Conservation (phyloP, 2,888 invertebrate genomes). For the Sarcophaga rosellei region DNA sequence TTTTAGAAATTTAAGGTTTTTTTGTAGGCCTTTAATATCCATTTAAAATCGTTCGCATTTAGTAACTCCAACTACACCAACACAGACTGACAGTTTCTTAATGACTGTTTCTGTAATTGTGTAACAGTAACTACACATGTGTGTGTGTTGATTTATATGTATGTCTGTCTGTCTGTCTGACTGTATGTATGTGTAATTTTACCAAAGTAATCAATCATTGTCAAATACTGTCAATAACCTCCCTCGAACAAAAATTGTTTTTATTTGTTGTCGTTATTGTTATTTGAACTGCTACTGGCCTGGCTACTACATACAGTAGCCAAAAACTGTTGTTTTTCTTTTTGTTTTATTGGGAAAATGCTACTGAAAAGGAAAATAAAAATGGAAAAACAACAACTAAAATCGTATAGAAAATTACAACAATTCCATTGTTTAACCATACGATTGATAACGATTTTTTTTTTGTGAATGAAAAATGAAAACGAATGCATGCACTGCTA, state of each 20-base stretch:
- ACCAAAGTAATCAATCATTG: constrained; percentile 77
- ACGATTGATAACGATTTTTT: constrained; percentile 53
- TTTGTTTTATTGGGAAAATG: constrained; percentile 13
- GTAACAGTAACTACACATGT: not conserved
- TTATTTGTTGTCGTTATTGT: not conserved
- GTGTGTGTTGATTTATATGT: constrained; percentile 2
- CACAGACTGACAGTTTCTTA: too few species aligned
- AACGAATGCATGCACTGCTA: not conserved
- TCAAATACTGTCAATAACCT: constrained; percentile 77
- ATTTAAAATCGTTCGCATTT: too few species aligned
- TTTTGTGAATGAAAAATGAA: not conserved
- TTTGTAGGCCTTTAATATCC: too few species aligned
- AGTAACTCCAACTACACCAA: too few species aligned
- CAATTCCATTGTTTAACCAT: constrained; percentile 65
- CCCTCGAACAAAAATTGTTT: constrained; percentile 25
- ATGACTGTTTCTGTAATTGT: not conserved
- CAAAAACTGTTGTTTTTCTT: not conserved
- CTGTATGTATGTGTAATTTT: not conserved
- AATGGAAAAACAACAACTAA: constrained; percentile 16
- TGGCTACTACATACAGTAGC: not conserved
- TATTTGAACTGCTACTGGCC: constrained; percentile 17
- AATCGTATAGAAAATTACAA: constrained; percentile 52
- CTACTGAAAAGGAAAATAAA: constrained; percentile 25
- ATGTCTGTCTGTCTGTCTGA: not conserved
- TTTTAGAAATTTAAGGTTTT: too few species aligned